Percentiles rank a stretch among this genome's conserved stretches.
These are phyloP conservation scores for Avahi laniger DNA, from an alignment of 2,797 vertebrate species.

Conservation along the genomic window DNA sequence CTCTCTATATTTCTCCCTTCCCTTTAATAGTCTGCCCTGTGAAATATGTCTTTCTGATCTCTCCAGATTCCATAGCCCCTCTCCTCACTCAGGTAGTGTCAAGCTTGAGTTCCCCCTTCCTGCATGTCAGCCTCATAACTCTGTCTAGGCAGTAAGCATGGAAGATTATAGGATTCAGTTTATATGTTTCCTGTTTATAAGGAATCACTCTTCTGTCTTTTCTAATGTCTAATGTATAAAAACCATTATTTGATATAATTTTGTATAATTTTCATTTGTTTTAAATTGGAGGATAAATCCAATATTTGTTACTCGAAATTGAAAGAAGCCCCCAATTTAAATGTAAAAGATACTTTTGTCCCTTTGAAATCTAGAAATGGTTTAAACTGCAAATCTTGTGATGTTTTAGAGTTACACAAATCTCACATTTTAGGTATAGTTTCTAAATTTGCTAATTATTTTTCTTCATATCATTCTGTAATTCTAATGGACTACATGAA, in stretches of 20 bases:
- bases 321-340: background rate
- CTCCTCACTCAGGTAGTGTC: background rate
- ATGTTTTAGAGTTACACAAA: background rate
- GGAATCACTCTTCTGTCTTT: background rate
- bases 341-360: background rate
- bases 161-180: rapidly evolving
- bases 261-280: background rate
- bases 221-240: background rate
- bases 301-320: background rate
- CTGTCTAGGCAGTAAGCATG: background rate
- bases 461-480: background rate
- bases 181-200: background rate
- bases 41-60: background rate
- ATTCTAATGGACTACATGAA: background rate
- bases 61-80: background rate
- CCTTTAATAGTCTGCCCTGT: background rate
- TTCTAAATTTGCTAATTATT: background rate
- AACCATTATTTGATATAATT: background rate
- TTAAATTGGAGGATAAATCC: background rate
- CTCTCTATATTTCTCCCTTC: background rate
- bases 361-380: background rate
- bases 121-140: background rate
- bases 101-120: rapidly evolving
- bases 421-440: background rate
- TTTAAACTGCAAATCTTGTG: background rate